Conservation (phyloP, 2,113 vertebrate species). For the Hassar affinis region DNA sequence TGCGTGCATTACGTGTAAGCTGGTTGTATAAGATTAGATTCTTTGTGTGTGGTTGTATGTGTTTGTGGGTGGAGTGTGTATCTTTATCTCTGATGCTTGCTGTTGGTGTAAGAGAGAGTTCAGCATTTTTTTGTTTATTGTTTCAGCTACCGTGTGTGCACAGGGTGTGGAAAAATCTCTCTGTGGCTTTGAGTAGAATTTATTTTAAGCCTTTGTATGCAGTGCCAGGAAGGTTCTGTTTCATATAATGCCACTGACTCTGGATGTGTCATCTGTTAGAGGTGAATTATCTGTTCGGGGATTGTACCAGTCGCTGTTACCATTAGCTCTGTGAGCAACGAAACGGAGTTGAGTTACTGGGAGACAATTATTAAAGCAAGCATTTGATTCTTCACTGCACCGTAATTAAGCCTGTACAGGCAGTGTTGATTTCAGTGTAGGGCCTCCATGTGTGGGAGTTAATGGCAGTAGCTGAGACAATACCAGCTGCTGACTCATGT, state of each 20-base stretch:
- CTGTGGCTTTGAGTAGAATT: constrained; percentile 47
- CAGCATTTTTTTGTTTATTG: neutral
- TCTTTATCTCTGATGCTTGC: neutral
- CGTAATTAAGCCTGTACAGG: constrained; percentile 11
- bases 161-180: constrained; percentile 16
- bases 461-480: neutral
- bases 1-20: neutral
- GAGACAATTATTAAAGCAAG: neutral
- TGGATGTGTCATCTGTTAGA: neutral
- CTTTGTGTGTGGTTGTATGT: neutral
- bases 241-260: constrained; percentile 30
- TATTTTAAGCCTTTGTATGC: constrained; percentile 62
- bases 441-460: constrained; percentile 4
- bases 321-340: neutral
- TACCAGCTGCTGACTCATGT: constrained; percentile 23
- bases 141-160: neutral
- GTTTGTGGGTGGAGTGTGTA: neutral
- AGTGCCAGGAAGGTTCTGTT: constrained; percentile 57
- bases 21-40: neutral
- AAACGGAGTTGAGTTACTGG: constrained; percentile 6
- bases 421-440: neutral
- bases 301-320: neutral
- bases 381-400: neutral
- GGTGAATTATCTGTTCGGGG: neutral
- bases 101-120: neutral